These are phyloP conservation scores for Batillaria attramentaria DNA, from an alignment of 1,140 invertebrate species.

Conservation along the genomic window DNA sequence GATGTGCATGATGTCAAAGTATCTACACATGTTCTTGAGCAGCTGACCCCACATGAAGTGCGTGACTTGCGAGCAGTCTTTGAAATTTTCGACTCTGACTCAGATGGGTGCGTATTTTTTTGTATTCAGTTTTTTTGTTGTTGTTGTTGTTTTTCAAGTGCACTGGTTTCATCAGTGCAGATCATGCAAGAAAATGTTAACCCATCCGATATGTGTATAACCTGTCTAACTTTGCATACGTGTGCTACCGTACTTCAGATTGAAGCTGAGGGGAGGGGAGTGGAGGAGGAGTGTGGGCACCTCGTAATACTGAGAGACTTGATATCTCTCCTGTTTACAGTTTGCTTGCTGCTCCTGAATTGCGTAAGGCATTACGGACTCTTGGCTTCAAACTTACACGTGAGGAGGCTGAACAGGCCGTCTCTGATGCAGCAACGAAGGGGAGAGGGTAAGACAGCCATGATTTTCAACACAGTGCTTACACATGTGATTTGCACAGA, in stretches of 20 bases:
- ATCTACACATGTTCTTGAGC: constrained; percentile 58
- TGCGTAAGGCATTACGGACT: constrained; percentile 60
- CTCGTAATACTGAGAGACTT: background rate
- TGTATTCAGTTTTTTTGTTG: constrained; percentile 53
- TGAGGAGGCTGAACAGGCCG: constrained; percentile 61
- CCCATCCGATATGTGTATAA: too few relatives aligned
- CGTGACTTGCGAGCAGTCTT: constrained; percentile 66
- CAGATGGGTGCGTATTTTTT: constrained; percentile 61
- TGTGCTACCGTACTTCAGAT: too few relatives aligned
- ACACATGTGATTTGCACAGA: too few relatives aligned
- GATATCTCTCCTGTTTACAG: constrained; percentile 45
- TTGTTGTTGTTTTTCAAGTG: too few relatives aligned
- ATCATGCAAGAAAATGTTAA: too few relatives aligned
- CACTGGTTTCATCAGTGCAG: too few relatives aligned
- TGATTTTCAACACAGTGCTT: background rate
- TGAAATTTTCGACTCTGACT: constrained; percentile 68
- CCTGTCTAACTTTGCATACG: too few relatives aligned
- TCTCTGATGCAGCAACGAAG: constrained; percentile 56
- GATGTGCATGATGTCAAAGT: constrained; percentile 69
- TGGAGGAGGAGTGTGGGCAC: too few relatives aligned
- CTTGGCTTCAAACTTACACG: constrained; percentile 66
- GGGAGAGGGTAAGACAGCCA: constrained; percentile 54
- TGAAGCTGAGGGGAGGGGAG: too few relatives aligned
- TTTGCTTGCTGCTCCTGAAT: constrained; percentile 58
- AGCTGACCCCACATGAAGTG: constrained; percentile 68